A percentile compares a stretch with the other conserved stretches of the same genome.
phyloP scores from a whole-genome alignment of 2,797 vertebrate genomes.

The Sciurus vulgaris region DNA sequence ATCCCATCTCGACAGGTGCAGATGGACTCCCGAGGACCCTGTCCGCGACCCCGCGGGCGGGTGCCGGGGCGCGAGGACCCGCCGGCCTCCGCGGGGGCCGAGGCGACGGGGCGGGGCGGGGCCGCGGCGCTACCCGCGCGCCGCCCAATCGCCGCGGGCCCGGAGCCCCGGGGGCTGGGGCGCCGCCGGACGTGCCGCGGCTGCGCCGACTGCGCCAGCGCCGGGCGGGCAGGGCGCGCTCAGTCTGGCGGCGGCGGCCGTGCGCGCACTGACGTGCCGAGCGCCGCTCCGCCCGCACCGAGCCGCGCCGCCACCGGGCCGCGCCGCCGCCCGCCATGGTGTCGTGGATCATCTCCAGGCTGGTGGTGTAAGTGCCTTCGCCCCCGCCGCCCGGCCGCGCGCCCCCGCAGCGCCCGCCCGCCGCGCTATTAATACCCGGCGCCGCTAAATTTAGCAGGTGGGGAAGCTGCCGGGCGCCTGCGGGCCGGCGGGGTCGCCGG shows the following conservation, averaged over 20 bases:
- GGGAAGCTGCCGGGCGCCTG: conserved; percentile 74
- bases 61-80: background rate
- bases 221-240: conserved; percentile 88
- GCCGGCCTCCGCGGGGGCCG: background rate
- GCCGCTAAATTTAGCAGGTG: conserved; percentile 85
- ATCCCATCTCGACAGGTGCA: background rate
- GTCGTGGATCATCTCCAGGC: conserved; percentile 99
- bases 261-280: conserved; percentile 70
- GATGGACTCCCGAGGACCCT: no score
- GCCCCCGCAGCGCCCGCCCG: conserved; percentile 43
- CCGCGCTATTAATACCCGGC: conserved; percentile 73
- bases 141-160: conserved; percentile 78
- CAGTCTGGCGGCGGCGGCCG: conserved; percentile 85
- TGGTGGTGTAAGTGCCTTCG: conserved; percentile 97
- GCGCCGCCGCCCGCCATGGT: conserved; percentile 93
- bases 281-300: conserved; percentile 65
- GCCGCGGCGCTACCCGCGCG: background rate
- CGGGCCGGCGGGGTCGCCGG: background rate
- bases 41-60: background rate
- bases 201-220: conserved; percentile 90
- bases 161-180: conserved; percentile 74
- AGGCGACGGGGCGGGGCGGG: conserved; percentile 64
- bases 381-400: background rate
- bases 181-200: conserved; percentile 86
- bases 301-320: conserved; percentile 3